These are phyloP conservation scores for Peromyscus californicus DNA, from an alignment of 2,113 vertebrate genomes.

Conservation along the genomic window DNA sequence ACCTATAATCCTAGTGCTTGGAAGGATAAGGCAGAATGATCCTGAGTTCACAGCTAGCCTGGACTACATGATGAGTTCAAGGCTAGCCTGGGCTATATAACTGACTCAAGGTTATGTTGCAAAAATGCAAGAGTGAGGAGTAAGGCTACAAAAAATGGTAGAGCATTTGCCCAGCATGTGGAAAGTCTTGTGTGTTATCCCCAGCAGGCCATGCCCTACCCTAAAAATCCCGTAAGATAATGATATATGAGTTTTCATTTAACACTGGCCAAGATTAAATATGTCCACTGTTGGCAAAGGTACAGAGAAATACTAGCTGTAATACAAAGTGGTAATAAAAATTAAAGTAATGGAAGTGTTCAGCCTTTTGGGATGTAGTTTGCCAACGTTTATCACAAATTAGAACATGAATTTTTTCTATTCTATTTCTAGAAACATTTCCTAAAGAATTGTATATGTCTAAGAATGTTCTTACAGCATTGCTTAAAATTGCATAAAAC, in stretches of 20 bases:
- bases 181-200: background rate
- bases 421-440: slow-evolving; percentile 58
- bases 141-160: background rate
- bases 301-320: background rate
- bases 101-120: background rate
- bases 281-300: slow-evolving; percentile 10
- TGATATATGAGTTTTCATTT: background rate
- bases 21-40: background rate
- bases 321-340: background rate
- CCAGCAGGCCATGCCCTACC: background rate
- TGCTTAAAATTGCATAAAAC: background rate
- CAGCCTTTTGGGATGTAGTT: slow-evolving; percentile 21
- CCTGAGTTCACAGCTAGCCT: background rate
- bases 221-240: background rate
- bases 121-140: background rate
- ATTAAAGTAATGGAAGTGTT: slow-evolving; percentile 7
- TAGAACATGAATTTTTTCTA: slow-evolving; percentile 44
- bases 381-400: slow-evolving; percentile 37
- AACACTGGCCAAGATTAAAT: slow-evolving; percentile 46
- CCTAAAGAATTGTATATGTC: slow-evolving; percentile 25
- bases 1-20: background rate
- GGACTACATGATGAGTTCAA: background rate
- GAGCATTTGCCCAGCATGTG: background rate
- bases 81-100: background rate
- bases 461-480: background rate